A percentile compares a stretch with the other conserved stretches of the same genome.
These are phyloP conservation scores for Tiliacea aurago DNA, from an alignment of 2,888 invertebrate genomes.

Conservation along the genomic window DNA sequence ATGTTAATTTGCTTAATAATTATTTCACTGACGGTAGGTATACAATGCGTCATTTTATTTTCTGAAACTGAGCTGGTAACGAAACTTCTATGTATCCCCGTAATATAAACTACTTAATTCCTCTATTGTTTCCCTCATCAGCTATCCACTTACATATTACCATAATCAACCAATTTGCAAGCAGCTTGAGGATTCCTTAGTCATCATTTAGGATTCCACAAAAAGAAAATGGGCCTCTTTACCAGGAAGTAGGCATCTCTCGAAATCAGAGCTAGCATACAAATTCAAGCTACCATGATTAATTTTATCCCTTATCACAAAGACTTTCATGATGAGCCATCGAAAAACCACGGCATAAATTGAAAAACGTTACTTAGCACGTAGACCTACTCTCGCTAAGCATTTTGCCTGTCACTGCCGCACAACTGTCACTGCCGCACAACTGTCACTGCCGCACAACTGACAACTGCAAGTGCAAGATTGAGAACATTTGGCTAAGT, in stretches of 20 bases:
- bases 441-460: too few relatives aligned
- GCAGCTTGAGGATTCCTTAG: background rate
- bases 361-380: too few relatives aligned
- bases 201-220: constrained; percentile 18
- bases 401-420: background rate
- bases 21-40: too few relatives aligned
- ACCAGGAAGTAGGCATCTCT: background rate
- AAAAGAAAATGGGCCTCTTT: constrained; percentile 7
- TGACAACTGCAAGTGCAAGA: background rate
- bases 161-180: constrained; percentile 32
- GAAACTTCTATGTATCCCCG: too few relatives aligned
- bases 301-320: background rate
- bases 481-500: too few relatives aligned
- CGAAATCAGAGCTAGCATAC: constrained; percentile 12
- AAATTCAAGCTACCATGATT: background rate
- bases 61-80: background rate
- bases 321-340: background rate
- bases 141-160: constrained; percentile 7
- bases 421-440: too few relatives aligned
- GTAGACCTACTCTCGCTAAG: background rate
- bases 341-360: background rate
- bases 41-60: background rate
- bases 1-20: background rate
- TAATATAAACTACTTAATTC: background rate
- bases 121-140: background rate